Percentiles rank a stretch among this genome's conserved stretches.
Evolutionary conservation across 2,888 invertebrate species (phyloP).

Genomic region (Neoitamus cyanurus): DNA sequence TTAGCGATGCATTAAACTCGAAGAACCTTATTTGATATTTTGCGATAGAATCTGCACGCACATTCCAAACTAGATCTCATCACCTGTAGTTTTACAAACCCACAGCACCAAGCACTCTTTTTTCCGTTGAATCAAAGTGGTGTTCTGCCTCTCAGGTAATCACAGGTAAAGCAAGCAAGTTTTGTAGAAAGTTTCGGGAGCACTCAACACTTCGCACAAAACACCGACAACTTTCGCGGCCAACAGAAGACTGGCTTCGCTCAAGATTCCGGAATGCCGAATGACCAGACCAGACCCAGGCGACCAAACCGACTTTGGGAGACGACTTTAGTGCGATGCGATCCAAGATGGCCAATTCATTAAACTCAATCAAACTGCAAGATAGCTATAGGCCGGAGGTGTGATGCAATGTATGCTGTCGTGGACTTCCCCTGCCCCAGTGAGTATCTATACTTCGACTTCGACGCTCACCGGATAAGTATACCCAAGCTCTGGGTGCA

Average conservation of each 20-base stretch:
- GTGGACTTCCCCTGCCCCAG: slow-evolving; percentile 16
- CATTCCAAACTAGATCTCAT: background rate
- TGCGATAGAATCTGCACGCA: background rate
- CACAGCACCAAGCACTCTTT: background rate
- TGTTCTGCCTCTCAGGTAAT: background rate
- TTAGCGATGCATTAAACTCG: background rate
- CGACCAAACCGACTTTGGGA: background rate
- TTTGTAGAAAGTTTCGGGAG: background rate
- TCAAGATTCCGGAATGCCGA: background rate
- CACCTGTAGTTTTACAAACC: background rate
- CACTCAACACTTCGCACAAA: background rate
- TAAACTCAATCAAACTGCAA: background rate
- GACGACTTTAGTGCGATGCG: background rate
- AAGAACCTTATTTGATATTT: background rate
- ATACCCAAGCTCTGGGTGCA: background rate
- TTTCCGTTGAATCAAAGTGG: background rate
- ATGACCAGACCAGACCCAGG: background rate
- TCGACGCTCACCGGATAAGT: background rate
- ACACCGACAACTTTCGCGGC: slow-evolving; percentile 69
- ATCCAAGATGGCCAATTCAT: background rate
- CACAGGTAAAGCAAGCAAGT: background rate
- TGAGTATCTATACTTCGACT: background rate
- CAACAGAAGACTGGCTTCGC: slow-evolving; percentile 65
- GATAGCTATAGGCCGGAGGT: background rate
- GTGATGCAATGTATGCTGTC: background rate